Evolutionary conservation across 1,140 invertebrate genomes (phyloP).

Genomic region (Aphis craccivora): DNA sequence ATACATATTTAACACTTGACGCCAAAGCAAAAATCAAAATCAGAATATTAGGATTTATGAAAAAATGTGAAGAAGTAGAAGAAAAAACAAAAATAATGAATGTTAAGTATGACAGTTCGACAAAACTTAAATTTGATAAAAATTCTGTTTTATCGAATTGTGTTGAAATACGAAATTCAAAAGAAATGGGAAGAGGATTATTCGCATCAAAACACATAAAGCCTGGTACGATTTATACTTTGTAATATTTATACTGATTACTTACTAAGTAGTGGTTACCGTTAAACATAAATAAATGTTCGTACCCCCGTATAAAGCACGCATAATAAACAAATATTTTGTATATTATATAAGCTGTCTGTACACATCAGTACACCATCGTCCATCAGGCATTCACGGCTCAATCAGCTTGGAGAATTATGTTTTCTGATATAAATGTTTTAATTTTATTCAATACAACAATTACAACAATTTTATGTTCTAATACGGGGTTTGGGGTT

Average conservation of each 20-base stretch:
- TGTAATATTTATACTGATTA: background rate
- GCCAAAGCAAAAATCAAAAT: background rate
- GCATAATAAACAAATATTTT: too few relatives aligned
- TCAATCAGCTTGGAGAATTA: too few relatives aligned
- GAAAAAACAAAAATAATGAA: background rate
- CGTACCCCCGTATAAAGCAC: too few relatives aligned
- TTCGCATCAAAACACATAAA: constrained; percentile 39
- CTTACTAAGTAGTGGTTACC: too few relatives aligned
- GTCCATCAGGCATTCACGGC: too few relatives aligned
- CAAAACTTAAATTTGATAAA: background rate
- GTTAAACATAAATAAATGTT: too few relatives aligned
- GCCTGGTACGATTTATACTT: constrained; percentile 24
- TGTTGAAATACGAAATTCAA: background rate
- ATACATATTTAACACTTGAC: background rate
- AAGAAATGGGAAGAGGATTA: constrained; percentile 47
- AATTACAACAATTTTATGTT: too few relatives aligned
- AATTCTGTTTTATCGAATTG: background rate
- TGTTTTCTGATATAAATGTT: too few relatives aligned
- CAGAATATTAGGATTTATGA: background rate
- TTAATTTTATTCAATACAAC: too few relatives aligned
- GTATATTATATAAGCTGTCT: too few relatives aligned
- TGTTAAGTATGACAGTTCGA: background rate
- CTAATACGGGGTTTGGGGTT: too few relatives aligned
- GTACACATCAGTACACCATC: too few relatives aligned
- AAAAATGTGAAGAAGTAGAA: background rate